Conservation (phyloP, 64 coral and sea anemone species). For the Porites australiensis region DNA sequence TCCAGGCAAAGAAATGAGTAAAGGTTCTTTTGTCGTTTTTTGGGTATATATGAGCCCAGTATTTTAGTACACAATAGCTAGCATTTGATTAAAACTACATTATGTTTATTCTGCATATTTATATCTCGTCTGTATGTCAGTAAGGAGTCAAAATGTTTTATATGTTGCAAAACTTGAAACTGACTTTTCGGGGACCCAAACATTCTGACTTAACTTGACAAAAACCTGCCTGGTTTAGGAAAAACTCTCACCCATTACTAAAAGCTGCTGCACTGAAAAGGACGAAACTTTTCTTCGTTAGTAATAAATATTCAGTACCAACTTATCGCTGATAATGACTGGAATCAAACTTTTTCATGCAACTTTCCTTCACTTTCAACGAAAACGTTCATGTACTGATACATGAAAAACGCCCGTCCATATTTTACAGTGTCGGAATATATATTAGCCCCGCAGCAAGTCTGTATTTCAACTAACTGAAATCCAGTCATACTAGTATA, state of each 20-base stretch:
- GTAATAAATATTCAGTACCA: no score
- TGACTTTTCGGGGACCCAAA: background rate
- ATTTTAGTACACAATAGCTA: no score
- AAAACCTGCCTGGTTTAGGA: no score
- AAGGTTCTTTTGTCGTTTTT: no score
- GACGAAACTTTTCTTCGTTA: no score
- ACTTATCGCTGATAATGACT: no score
- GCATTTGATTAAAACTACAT: background rate
- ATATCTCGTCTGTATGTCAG: background rate
- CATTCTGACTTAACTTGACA: background rate
- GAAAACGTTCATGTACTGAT: background rate
- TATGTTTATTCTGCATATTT: conserved; percentile 16
- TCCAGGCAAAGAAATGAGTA: background rate
- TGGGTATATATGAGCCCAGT: no score
- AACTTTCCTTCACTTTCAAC: background rate
- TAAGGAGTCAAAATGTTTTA: background rate
- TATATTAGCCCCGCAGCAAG: background rate
- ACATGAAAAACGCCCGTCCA: background rate
- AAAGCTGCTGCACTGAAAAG: background rate
- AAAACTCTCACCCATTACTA: background rate
- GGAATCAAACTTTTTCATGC: background rate
- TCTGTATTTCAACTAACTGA: background rate
- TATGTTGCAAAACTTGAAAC: background rate
- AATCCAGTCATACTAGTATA: background rate
- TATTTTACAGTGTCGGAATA: background rate